A percentile compares a stretch with the other conserved stretches of the same genome.
phyloP scores from a whole-genome alignment of 1,140 invertebrate genomes.

The Cheumatopsyche charites region DNA sequence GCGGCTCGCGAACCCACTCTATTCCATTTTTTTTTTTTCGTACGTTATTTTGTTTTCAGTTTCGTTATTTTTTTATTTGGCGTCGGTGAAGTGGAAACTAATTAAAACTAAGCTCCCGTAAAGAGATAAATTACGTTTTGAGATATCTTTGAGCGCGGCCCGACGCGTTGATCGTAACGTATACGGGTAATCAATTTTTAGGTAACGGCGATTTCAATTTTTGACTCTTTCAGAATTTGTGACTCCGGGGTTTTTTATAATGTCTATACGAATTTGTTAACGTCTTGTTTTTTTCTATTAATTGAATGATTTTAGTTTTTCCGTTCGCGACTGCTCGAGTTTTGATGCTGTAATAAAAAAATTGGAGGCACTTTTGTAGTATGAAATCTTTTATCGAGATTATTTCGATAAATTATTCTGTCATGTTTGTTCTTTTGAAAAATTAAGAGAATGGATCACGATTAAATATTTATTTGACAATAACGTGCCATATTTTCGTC shows the following conservation, averaged over 20 bases:
- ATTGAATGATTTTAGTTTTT: too few species aligned
- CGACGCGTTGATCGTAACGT: slow-evolving; percentile 16
- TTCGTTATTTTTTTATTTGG: slow-evolving; percentile 2
- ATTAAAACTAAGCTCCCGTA: slow-evolving; percentile 45
- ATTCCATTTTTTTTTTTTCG: slow-evolving; percentile 2
- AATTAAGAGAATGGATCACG: too few species aligned
- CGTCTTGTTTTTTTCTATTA: neutral
- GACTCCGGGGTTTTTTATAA: neutral
- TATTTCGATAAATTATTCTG: too few species aligned
- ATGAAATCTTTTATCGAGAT: too few species aligned
- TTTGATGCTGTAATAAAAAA: too few species aligned
- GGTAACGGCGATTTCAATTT: neutral
- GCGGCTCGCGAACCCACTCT: slow-evolving; percentile 24
- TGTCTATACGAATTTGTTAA: neutral
- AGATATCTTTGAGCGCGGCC: neutral
- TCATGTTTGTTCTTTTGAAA: too few species aligned
- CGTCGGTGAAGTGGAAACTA: slow-evolving; percentile 35
- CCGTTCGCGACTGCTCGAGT: too few species aligned
- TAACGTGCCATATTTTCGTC: too few species aligned
- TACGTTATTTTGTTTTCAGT: neutral
- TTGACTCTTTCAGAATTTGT: neutral
- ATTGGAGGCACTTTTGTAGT: too few species aligned
- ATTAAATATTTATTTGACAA: too few species aligned
- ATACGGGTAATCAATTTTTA: slow-evolving; percentile 13
- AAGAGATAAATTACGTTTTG: slow-evolving; percentile 39